These are phyloP conservation scores for Podabrus alpinus DNA, from an alignment of 2,888 invertebrate genomes.

Conservation along the genomic window DNA sequence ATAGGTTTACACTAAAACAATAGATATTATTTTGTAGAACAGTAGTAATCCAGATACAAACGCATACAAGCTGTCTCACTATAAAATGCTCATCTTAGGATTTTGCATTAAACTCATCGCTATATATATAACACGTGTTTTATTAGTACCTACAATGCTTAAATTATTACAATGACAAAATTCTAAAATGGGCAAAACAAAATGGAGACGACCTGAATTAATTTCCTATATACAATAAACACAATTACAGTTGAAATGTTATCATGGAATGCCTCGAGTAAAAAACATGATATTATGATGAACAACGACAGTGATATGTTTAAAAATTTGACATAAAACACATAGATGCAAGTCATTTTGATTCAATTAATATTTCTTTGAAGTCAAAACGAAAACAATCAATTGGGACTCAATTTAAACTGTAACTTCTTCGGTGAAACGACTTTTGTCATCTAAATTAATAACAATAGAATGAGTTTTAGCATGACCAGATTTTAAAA, in stretches of 20 bases:
- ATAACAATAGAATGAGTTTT: slow-evolving; percentile 78
- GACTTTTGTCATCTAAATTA: slow-evolving; percentile 78
- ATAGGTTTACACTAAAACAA: background rate
- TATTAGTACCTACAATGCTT: background rate
- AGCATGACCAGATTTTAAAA: slow-evolving; percentile 66
- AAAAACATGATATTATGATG: background rate
- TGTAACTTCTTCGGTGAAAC: slow-evolving; percentile 81
- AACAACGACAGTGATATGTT: background rate
- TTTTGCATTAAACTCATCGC: background rate
- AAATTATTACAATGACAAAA: background rate
- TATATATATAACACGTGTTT: background rate
- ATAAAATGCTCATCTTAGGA: background rate
- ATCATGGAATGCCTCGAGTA: background rate
- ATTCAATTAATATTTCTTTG: background rate
- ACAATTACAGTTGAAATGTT: background rate
- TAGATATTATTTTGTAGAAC: background rate
- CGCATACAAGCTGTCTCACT: background rate
- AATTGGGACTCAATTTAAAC: slow-evolving; percentile 59
- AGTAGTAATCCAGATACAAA: background rate
- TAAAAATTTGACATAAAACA: background rate
- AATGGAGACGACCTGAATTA: background rate
- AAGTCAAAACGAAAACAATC: background rate
- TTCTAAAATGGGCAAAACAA: background rate
- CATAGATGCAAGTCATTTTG: background rate
- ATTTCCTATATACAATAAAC: background rate